Percentiles rank a stretch among this genome's conserved stretches.
Evolutionary conservation across 2,797 vertebrate species (phyloP).

Genomic region (Sebastiscus tertius): DNA sequence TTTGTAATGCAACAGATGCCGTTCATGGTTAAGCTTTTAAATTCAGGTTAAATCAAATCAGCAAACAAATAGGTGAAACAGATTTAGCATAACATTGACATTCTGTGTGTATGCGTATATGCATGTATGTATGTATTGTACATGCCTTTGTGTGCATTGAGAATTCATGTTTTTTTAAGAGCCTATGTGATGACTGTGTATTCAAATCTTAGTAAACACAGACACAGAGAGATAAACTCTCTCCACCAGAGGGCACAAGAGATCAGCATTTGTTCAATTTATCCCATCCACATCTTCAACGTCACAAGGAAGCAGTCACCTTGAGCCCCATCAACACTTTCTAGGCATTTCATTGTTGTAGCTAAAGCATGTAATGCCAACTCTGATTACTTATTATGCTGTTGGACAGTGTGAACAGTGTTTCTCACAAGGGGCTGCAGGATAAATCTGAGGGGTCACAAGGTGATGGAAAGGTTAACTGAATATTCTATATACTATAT

Average conservation of each 20-base stretch:
- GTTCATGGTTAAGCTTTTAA: neutral
- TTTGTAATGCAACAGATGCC: neutral
- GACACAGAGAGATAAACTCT: neutral
- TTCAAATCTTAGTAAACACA: neutral
- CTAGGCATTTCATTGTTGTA: neutral
- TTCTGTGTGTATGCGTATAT: neutral
- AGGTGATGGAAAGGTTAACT: neutral
- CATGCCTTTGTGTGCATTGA: neutral
- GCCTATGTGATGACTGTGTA: neutral
- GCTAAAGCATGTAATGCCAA: neutral
- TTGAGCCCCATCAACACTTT: neutral
- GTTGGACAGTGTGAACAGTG: neutral
- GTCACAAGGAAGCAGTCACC: neutral
- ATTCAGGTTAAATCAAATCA: neutral
- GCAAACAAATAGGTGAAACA: neutral
- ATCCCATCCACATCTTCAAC: neutral
- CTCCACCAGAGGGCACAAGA: conserved; percentile 60
- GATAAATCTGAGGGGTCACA: neutral
- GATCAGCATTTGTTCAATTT: neutral
- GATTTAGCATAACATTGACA: neutral
- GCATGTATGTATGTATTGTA: neutral
- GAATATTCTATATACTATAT: neutral
- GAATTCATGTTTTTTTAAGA: neutral
- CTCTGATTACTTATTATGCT: neutral
- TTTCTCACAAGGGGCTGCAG: neutral